phyloP scores from a whole-genome alignment of 2,113 vertebrate genomes.

The Burhinus oedicnemus region DNA sequence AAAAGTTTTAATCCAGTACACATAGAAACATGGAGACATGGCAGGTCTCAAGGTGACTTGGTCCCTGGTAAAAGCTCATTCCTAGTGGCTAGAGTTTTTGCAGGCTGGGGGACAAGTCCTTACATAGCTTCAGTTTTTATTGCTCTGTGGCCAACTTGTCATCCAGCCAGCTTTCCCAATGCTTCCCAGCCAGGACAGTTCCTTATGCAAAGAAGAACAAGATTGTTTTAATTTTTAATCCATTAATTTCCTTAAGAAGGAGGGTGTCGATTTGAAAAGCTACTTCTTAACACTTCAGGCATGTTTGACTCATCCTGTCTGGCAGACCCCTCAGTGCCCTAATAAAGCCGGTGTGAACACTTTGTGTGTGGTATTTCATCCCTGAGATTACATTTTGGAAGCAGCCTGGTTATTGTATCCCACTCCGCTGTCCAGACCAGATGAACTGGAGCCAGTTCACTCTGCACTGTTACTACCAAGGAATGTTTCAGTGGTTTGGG shows the following conservation, averaged over 20 bases:
- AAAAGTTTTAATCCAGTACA: background rate
- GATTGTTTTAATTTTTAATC: background rate
- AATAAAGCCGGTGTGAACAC: background rate
- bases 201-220: background rate
- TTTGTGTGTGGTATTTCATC: slow-evolving; percentile 23
- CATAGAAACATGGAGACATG: background rate
- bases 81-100: background rate
- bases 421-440: background rate
- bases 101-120: background rate
- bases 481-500: slow-evolving; percentile 1
- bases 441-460: background rate
- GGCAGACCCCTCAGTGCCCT: background rate
- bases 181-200: background rate
- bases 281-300: background rate
- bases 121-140: background rate
- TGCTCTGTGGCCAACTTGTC: background rate
- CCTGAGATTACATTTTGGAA: slow-evolving; percentile 24
- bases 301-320: background rate
- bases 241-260: background rate
- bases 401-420: background rate
- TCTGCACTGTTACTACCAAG: background rate
- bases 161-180: background rate
- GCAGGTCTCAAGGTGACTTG: background rate
- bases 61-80: background rate
- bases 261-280: background rate